phyloP scores from a whole-genome alignment of 2,113 vertebrate species.

The Caranx melampygus region DNA sequence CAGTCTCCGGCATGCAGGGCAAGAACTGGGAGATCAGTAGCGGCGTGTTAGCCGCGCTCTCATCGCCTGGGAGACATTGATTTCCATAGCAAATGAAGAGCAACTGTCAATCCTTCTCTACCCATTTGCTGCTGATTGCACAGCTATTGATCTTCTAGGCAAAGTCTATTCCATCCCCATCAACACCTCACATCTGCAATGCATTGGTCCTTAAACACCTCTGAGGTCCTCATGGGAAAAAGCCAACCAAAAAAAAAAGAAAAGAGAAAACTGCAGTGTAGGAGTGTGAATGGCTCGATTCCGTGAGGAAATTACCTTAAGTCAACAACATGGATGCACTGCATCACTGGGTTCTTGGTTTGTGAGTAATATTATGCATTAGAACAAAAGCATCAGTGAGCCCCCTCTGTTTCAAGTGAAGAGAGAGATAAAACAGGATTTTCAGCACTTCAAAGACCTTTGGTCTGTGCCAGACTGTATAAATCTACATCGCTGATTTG shows the following conservation, averaged over 20 bases:
- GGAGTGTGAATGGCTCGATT: conserved; percentile 11
- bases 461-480: conserved; percentile 53
- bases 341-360: conserved; percentile 39
- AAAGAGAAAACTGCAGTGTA: conserved; percentile 20
- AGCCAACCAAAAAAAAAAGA: conserved; percentile 8
- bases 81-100: conserved; percentile 78
- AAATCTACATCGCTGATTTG: conserved; percentile 59
- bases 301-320: conserved; percentile 54
- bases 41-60: conserved; percentile 80
- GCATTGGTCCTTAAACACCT: conserved; percentile 48
- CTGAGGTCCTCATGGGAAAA: background rate
- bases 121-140: conserved; percentile 64
- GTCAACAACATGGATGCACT: conserved; percentile 35
- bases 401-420: conserved; percentile 34
- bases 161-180: conserved; percentile 33
- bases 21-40: conserved; percentile 85
- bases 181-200: conserved; percentile 34
- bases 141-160: conserved; percentile 65
- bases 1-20: conserved; percentile 81
- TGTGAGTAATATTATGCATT: conserved; percentile 50
- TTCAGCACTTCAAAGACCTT: conserved; percentile 64
- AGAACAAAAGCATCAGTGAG: conserved; percentile 44
- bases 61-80: conserved; percentile 87
- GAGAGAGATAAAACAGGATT: conserved; percentile 55
- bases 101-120: conserved; percentile 69